phyloP scores from a whole-genome alignment of 2,888 invertebrate genomes.

The Mechanitis mazaeus region DNA sequence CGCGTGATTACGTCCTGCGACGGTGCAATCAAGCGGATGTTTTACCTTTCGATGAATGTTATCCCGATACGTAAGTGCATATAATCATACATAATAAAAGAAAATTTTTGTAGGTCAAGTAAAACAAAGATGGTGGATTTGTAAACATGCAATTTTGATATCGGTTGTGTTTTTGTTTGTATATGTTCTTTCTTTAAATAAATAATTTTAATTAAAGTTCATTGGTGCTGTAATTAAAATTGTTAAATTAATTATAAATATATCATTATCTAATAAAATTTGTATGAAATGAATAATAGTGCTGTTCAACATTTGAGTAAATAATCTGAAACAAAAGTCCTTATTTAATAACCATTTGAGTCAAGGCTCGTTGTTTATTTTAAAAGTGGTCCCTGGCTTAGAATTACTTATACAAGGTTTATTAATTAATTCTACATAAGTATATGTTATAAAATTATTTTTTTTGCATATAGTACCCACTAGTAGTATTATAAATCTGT shows the following conservation, averaged over 20 bases:
- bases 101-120: constrained; percentile 26
- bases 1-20: constrained; percentile 75
- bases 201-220: too few species aligned
- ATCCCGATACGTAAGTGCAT: constrained; percentile 78
- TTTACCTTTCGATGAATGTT: constrained; percentile 80
- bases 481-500: too few species aligned
- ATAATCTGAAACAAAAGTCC: background rate
- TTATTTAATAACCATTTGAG: background rate
- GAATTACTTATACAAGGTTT: background rate
- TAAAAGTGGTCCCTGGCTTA: background rate
- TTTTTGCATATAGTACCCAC: too few species aligned
- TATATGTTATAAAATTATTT: background rate
- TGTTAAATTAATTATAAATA: too few species aligned
- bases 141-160: constrained; percentile 20
- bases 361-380: background rate
- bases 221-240: too few species aligned
- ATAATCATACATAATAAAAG: constrained; percentile 12
- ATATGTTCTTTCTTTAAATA: background rate
- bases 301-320: background rate
- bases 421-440: background rate
- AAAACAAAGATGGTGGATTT: constrained; percentile 31
- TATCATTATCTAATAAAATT: too few species aligned
- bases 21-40: constrained; percentile 81
- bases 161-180: background rate
- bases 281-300: too few species aligned